Percentiles rank a stretch among this genome's conserved stretches.
Conservation (phyloP, 2,113 vertebrate species). For the Sphyrna mokarran region DNA sequence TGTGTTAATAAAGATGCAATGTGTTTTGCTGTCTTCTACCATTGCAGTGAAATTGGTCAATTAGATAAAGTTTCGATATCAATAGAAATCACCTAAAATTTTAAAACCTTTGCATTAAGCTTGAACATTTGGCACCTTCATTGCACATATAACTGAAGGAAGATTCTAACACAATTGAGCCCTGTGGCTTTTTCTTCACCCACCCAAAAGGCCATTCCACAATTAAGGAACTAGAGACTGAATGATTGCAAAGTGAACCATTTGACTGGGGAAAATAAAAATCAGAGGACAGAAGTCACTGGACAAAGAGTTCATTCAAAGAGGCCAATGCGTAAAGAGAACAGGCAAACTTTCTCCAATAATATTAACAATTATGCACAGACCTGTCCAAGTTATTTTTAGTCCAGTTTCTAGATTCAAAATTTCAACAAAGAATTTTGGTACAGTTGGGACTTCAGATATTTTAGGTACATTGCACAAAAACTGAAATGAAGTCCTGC, state of each 20-base stretch:
- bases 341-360: background rate
- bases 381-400: background rate
- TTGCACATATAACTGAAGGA: constrained; percentile 30
- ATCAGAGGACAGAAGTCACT: background rate
- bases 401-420: background rate
- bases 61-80: background rate
- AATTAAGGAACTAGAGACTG: background rate
- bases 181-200: background rate
- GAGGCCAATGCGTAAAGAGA: background rate
- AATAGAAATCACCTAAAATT: background rate
- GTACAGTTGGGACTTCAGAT: background rate
- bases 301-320: background rate
- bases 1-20: background rate
- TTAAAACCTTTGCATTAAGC: background rate
- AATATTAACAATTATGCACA: background rate
- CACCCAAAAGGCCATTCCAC: background rate
- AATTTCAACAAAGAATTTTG: background rate
- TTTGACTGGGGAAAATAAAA: background rate
- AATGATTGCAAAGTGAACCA: background rate
- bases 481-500: background rate
- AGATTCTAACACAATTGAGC: background rate
- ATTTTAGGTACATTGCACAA: background rate
- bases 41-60: background rate
- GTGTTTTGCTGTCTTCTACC: background rate
- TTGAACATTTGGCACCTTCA: background rate